Base-by-base conservation (phyloP, 1,140 invertebrate species). In the Helicoverpa zea region DNA sequence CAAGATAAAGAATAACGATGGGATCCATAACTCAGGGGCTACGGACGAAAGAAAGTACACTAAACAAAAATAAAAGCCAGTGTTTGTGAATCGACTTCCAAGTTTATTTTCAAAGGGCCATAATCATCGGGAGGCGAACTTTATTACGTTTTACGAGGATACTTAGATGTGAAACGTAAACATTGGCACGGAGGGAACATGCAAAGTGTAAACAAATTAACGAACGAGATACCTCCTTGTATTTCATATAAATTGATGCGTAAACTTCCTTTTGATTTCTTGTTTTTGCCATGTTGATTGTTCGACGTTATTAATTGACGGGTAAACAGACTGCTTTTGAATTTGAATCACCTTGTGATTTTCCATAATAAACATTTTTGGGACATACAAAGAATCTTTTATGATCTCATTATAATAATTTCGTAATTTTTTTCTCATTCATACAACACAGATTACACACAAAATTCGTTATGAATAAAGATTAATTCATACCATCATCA, bases 181-280 rank as follows among this genome's bases (percentile, higher is more conserved):
- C 88, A 91, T 68, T 82, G 82, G 78, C 81, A 81, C 81, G 61
- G 61, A 81, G 81, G 80, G 83, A 87, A 83, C 83, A 86, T 86
- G 84, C 86, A 82, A 87, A 88, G 83, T 82, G 87, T 90, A 91
- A 91, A 91, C 89, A 91, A 91, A 88, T 90, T 89, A 91, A 88
- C 85, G 83, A 85, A 84, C 79, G 70, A 85, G 82, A 87, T 85
- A 86, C 81, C 84, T 84, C 79, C 79, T 77, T 66, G 79, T 83
- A 68, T 86, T 83, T 87, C 79, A 84, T 75, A 82, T 84, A 80
- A 84, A 84, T 84, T 83, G 77, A 51, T 59, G 63, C 56, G 79
- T 79, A 86, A 84, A 86, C 75, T 83, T 81, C 83, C 81, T 86
- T 82, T 80, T 81, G 54, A 79, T 85, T 84, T 82, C 56, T 81